These are phyloP conservation scores for Heliothis subflexa DNA, from an alignment of 1,140 invertebrate genomes.

Conservation along the genomic window DNA sequence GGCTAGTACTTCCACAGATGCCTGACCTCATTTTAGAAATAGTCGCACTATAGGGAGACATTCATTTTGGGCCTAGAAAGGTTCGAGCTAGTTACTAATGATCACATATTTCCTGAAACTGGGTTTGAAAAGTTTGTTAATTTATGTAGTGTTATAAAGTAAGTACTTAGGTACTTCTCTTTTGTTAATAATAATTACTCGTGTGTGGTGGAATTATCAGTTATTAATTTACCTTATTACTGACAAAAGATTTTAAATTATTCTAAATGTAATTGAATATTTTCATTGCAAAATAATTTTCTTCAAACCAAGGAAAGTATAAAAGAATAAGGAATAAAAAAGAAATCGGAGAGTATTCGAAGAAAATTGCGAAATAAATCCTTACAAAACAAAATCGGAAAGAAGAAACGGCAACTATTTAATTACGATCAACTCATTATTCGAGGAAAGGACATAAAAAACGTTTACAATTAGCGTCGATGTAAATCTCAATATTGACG, in stretches of 20 bases:
- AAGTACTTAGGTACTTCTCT: neutral
- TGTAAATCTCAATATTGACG: slow-evolving; percentile 31
- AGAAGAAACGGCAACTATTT: slow-evolving; percentile 7
- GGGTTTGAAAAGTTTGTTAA: neutral
- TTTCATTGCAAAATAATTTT: too few relatives aligned
- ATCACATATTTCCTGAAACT: neutral
- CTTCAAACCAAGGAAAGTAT: neutral
- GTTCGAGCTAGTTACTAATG: neutral
- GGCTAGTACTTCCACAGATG: neutral
- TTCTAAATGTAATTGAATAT: too few relatives aligned
- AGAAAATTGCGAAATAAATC: neutral
- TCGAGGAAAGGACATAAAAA: neutral
- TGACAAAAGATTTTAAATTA: too few relatives aligned
- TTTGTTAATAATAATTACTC: neutral
- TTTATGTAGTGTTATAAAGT: too few relatives aligned
- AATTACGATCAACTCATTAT: slow-evolving; percentile 2
- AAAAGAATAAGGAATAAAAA: neutral
- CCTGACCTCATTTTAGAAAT: slow-evolving; percentile 22
- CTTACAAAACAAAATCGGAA: too few relatives aligned
- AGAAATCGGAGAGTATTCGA: neutral
- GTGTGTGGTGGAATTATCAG: neutral
- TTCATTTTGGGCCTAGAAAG: neutral
- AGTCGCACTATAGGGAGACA: slow-evolving; percentile 7
- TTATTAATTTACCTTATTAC: too few relatives aligned
- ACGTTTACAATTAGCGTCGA: slow-evolving; percentile 30